Evolutionary conservation across 2,113 vertebrate genomes (phyloP).

Genomic region (Reinhardtius hippoglossoides): DNA sequence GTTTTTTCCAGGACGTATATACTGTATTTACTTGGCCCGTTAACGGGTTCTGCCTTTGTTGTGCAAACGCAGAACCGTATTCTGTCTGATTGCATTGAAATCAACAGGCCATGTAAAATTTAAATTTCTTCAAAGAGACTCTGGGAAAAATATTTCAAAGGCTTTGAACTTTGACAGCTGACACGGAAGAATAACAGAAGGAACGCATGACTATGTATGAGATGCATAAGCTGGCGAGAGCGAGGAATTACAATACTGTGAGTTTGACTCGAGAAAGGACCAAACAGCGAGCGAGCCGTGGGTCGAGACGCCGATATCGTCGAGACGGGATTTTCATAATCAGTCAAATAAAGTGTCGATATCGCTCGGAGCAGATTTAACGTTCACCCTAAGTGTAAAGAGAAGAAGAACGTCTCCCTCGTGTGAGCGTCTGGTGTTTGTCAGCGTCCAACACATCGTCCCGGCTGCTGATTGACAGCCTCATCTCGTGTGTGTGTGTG

Average conservation of each 20-base stretch:
- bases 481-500: slow-evolving; percentile 35
- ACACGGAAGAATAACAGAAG: slow-evolving; percentile 66
- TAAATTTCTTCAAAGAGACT: slow-evolving; percentile 78
- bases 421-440: not conserved
- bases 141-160: slow-evolving; percentile 52
- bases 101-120: slow-evolving; percentile 63
- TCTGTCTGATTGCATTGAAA: slow-evolving; percentile 75
- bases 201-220: slow-evolving; percentile 73
- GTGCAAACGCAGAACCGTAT: slow-evolving; percentile 62
- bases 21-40: slow-evolving; percentile 54
- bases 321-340: not conserved
- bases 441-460: not conserved
- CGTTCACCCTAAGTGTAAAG: too few relatives aligned
- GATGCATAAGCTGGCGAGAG: slow-evolving; percentile 41
- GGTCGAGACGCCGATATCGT: not conserved
- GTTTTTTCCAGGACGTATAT: slow-evolving; percentile 27
- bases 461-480: slow-evolving; percentile 45
- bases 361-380: too few relatives aligned
- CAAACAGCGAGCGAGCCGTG: not conserved
- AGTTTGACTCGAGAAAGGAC: not conserved
- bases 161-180: slow-evolving; percentile 80
- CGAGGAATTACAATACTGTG: slow-evolving; percentile 26
- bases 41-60: slow-evolving; percentile 62
- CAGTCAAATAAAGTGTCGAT: too few relatives aligned
- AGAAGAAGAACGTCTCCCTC: not conserved